Evolutionary conservation across 2,888 invertebrate genomes (phyloP), one percentile per base, ranked within the genome.

Genomic region (Tinea trinotella): DNA sequence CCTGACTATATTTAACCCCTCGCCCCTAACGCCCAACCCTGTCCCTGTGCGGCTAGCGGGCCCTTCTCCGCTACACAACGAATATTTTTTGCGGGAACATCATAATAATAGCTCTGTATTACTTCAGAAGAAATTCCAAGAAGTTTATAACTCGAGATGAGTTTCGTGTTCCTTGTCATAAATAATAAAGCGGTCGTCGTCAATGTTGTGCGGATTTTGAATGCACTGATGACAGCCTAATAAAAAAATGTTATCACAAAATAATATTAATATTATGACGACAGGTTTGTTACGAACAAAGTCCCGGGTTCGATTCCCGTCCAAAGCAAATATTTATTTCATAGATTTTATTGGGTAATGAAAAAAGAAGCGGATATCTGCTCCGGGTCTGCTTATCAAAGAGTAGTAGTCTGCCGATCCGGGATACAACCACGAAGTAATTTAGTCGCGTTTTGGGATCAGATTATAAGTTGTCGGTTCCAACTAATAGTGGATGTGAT

Each of bases 101-200:
- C 81, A 83, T 85, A 83, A 85, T 84, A 84, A 85, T 85, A 82
- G 83, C 83, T 81, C 82, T 83, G 82, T 82, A 83, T 84, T 85
- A 85, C 84, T 85, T 81, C 83, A 84, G 80, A 81, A 83, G 80
- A 83, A 85, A 84, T 85, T 84, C 84, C 84, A 83, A 83, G 84
- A 85, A 85, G 83, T 85, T 85, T 85, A 85, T 85, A 85, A 85
- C 84, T 85, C 84, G 84, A 83, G 84, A 85, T 85, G 84, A 85
- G 84, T 84, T 85, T 81, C 82, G 83, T 84, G 84, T 84, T 85
- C 83, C 83, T 82, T 83, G 82, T 83, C 84, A 83, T 85, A 85
- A 85, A 85, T 85, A 84, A 84, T 83, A 84, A 85, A 85, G 84
- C 83, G 81, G 81, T 77, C 81, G 82, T 76, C 81, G 79, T 81